A percentile compares a stretch with the other conserved stretches of the same genome.
phyloP scores from a whole-genome alignment of 2,888 invertebrate species.

The Coleophora deauratella region DNA sequence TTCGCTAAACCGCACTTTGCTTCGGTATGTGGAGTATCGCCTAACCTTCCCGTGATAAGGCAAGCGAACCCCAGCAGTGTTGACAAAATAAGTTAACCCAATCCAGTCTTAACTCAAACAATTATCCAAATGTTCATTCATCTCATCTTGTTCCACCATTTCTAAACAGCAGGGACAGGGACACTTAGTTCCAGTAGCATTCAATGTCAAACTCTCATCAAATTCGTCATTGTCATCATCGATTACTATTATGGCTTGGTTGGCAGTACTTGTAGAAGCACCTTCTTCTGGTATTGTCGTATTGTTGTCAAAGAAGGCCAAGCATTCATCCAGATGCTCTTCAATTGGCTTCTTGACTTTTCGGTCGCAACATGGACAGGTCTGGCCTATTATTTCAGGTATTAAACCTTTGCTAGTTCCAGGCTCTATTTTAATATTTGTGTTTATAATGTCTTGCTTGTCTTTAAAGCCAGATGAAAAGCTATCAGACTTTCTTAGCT shows the following conservation, averaged over 20 bases:
- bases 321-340: slow-evolving; percentile 68
- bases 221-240: slow-evolving; percentile 41
- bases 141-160: slow-evolving; percentile 61
- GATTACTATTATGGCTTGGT: slow-evolving; percentile 39
- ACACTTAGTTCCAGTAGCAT: slow-evolving; percentile 57
- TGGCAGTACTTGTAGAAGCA: slow-evolving; percentile 29
- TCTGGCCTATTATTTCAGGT: slow-evolving; percentile 18
- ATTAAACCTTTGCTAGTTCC: slow-evolving; percentile 21
- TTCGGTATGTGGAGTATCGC: too few relatives aligned
- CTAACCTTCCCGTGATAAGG: too few relatives aligned
- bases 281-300: slow-evolving; percentile 49
- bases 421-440: slow-evolving; percentile 22
- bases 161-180: slow-evolving; percentile 77
- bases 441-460: not conserved
- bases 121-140: slow-evolving; percentile 75
- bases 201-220: slow-evolving; percentile 48
- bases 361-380: slow-evolving; percentile 62
- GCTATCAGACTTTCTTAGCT: slow-evolving; percentile 14
- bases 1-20: too few relatives aligned
- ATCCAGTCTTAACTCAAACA: slow-evolving; percentile 31
- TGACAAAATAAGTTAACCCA: too few relatives aligned
- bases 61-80: too few relatives aligned
- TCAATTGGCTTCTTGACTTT: slow-evolving; percentile 38
- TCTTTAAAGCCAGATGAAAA: slow-evolving; percentile 4
- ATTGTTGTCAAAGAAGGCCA: slow-evolving; percentile 56